A percentile compares a stretch with the other conserved stretches of the same genome.
phyloP scores from a whole-genome alignment of 2,113 vertebrate species.

The Carassius carassius region DNA sequence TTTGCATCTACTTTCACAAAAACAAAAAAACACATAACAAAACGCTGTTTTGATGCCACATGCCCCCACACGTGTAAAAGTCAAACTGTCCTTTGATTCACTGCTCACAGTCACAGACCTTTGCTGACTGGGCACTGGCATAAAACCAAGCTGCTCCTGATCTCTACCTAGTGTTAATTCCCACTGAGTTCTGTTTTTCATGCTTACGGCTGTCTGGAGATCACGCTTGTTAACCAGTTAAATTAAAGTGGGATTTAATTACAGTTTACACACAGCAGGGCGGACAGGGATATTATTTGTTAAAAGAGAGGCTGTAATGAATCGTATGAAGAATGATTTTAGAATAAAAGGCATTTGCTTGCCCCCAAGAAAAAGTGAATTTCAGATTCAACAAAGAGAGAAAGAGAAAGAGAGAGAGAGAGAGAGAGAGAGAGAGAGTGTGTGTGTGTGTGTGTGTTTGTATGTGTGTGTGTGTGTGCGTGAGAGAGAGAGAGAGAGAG shows the following conservation, averaged over 20 bases:
- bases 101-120: slow-evolving; percentile 44
- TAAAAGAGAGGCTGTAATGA: neutral
- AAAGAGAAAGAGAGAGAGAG: too few species aligned
- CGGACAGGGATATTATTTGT: slow-evolving; percentile 39
- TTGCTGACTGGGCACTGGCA: slow-evolving; percentile 62
- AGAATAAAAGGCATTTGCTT: neutral
- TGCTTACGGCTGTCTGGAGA: slow-evolving; percentile 51
- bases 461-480: neutral
- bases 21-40: neutral
- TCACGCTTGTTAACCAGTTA: slow-evolving; percentile 59
- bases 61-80: slow-evolving; percentile 37
- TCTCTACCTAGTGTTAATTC: neutral
- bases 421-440: too few species aligned
- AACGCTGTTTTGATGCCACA: slow-evolving; percentile 46
- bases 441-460: too few species aligned
- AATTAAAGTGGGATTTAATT: slow-evolving; percentile 61
- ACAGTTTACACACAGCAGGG: slow-evolving; percentile 58
- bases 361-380: neutral
- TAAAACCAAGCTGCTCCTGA: slow-evolving; percentile 54
- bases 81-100: slow-evolving; percentile 44
- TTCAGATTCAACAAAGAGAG: neutral
- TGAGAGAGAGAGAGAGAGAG: too few species aligned
- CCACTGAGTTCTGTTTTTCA: slow-evolving; percentile 41
- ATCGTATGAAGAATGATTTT: neutral
- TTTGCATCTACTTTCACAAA: neutral